Conservation (phyloP, 2,888 invertebrate genomes). For the Amphipoea oculea region DNA sequence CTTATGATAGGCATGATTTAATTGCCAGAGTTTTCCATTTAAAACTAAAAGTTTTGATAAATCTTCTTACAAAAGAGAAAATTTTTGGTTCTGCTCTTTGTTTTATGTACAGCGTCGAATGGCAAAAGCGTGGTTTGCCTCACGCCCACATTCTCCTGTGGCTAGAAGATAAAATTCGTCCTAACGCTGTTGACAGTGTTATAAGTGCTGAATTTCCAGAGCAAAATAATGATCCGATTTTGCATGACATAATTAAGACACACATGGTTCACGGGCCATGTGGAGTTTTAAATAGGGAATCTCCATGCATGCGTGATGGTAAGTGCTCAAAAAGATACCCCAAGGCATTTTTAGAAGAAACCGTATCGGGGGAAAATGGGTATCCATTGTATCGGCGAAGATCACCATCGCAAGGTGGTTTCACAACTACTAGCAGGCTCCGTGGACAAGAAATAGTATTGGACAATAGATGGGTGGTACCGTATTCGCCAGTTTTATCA, state of each 20-base stretch:
- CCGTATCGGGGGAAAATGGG: too few relatives aligned
- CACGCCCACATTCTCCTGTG: not conserved
- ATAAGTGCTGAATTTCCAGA: not conserved
- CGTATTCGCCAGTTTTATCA: too few relatives aligned
- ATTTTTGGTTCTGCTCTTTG: not conserved
- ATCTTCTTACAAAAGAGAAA: not conserved
- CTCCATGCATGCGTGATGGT: not conserved
- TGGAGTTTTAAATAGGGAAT: not conserved
- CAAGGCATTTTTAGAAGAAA: too few relatives aligned
- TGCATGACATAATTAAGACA: not conserved
- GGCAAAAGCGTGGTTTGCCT: not conserved
- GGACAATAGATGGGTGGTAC: too few relatives aligned
- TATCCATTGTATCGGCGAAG: too few relatives aligned
- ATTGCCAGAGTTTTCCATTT: not conserved
- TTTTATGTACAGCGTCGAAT: slow-evolving; percentile 1
- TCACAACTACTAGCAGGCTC: too few relatives aligned
- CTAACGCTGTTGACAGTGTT: not conserved
- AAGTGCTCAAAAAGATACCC: too few relatives aligned
- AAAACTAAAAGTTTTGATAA: not conserved
- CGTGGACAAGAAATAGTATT: too few relatives aligned
- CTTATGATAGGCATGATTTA: not conserved
- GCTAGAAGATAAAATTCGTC: not conserved
- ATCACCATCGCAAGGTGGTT: too few relatives aligned
- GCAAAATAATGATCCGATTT: not conserved
- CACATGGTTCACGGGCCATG: not conserved